Base-by-base conservation (phyloP, 2,797 vertebrate genomes). In the Decapterus maruadsi region DNA sequence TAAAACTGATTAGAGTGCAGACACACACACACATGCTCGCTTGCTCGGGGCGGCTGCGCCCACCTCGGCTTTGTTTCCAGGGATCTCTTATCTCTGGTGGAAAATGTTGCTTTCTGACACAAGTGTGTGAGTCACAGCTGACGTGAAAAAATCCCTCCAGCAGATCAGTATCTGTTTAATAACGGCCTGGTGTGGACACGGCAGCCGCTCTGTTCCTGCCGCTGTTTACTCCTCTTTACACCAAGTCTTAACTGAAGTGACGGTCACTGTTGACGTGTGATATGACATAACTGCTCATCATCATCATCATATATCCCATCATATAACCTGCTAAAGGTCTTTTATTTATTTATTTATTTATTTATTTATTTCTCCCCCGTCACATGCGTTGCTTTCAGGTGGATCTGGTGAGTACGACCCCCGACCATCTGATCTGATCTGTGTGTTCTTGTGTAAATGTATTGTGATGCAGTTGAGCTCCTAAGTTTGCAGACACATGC, bases 321-420 rank as follows among this genome's bases (percentile, higher is more conserved):
- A n/a, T n/a, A n/a, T n/a, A n/a, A 34, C 31, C 31, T 34, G 6
- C 80, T 86, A 82, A 91, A 82, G n/a, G 34, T 62, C 48, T 80
- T 58, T 87, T 68, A 69, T 72, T 90, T 74, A 26, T 26, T 26
- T 26, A 26, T 26, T 26, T 26, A n/a, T 58, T 87, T 68, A 69
- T 72, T 90, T 74, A 26, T 26, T 26, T 26, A 26, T 26, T 26
- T 26, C 64, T 89, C 55, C 65, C 36, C 70, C 48, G 51, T 66
- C 43, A 51, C 87, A 92, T 89, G 92, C 94, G 85, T 90, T 78
- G n/a, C 90, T 81, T 84, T 67, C 80, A 96, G 95, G 93, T 89
- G 31, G 92, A 93, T 65, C 77, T 95, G 94, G 95, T 95, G 87
- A 96, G 95, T 95, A 89, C 54, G 53, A 61, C 3, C 13, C 36